phyloP scores from a whole-genome alignment of 2,888 invertebrate genomes.

The Cerceris rybyensis region DNA sequence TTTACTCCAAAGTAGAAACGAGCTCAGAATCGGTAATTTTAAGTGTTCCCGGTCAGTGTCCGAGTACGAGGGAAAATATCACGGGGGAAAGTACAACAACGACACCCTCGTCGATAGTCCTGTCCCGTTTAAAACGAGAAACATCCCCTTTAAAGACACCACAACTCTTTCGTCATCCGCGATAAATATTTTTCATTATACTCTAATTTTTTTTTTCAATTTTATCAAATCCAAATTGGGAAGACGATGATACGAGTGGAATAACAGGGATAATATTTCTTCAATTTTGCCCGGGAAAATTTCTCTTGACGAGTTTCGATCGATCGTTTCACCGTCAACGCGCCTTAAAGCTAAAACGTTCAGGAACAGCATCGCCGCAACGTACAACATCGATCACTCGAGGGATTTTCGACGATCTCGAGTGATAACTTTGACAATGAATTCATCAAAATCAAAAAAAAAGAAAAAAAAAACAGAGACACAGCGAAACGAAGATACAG shows the following conservation, averaged over 20 bases:
- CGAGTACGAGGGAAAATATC: slow-evolving; percentile 33
- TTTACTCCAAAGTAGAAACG: slow-evolving; percentile 30
- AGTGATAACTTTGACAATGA: neutral
- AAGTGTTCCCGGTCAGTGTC: slow-evolving; percentile 16
- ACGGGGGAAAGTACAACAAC: slow-evolving; percentile 14
- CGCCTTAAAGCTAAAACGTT: slow-evolving; percentile 42
- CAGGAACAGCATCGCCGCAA: slow-evolving; percentile 33
- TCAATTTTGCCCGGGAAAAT: too few species aligned
- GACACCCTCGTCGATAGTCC: slow-evolving; percentile 20
- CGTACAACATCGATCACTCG: neutral
- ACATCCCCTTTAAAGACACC: neutral
- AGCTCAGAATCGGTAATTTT: slow-evolving; percentile 36
- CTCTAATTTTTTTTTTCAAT: neutral
- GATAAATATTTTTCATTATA: neutral
- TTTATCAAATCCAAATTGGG: neutral
- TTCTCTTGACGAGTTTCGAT: slow-evolving; percentile 1
- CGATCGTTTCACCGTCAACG: slow-evolving; percentile 13
- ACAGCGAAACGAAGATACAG: slow-evolving; percentile 7
- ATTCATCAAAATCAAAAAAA: neutral
- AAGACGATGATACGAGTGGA: neutral
- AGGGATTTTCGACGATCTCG: neutral
- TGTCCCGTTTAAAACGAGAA: neutral
- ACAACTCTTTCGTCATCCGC: too few species aligned
- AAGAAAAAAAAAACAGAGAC: neutral
- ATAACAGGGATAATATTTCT: neutral